A percentile compares a stretch with the other conserved stretches of the same genome.
Conservation (phyloP, 2,113 vertebrate species). For the Gnathonemus longibarbis region DNA sequence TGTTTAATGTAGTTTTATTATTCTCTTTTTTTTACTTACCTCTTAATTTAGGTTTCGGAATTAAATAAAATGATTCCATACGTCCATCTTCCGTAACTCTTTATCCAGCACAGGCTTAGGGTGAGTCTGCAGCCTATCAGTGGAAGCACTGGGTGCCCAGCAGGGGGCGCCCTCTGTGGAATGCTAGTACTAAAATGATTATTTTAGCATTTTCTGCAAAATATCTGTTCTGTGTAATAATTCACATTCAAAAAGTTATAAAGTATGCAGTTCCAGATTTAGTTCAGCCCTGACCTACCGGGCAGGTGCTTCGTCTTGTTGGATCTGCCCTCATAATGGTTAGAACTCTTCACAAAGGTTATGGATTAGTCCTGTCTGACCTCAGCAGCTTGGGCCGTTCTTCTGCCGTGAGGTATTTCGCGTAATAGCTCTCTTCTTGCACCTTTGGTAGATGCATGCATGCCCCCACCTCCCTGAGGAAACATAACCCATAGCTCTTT, state of each 20-base stretch:
- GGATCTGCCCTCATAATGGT: neutral
- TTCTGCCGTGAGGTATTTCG: neutral
- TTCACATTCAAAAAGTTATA: neutral
- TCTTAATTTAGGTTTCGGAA: neutral
- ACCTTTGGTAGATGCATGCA: neutral
- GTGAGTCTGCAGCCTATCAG: neutral
- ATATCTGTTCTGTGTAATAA: neutral
- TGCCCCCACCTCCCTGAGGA: neutral
- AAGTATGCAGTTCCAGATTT: neutral
- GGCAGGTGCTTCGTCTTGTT: neutral
- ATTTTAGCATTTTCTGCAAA: neutral
- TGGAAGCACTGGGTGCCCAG: neutral
- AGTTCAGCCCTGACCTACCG: neutral
- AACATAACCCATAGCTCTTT: neutral
- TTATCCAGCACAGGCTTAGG: neutral
- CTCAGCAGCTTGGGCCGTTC: neutral
- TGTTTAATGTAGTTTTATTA: neutral
- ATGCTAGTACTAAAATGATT: neutral
- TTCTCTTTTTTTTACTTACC: neutral
- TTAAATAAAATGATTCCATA: neutral
- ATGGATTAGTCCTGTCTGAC: neutral
- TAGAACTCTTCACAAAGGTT: neutral
- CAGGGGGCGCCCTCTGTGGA: neutral
- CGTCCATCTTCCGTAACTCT: neutral
- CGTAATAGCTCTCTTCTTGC: neutral